Conservation (phyloP, 1,140 invertebrate genomes). For the Cephus cinctus region DNA sequence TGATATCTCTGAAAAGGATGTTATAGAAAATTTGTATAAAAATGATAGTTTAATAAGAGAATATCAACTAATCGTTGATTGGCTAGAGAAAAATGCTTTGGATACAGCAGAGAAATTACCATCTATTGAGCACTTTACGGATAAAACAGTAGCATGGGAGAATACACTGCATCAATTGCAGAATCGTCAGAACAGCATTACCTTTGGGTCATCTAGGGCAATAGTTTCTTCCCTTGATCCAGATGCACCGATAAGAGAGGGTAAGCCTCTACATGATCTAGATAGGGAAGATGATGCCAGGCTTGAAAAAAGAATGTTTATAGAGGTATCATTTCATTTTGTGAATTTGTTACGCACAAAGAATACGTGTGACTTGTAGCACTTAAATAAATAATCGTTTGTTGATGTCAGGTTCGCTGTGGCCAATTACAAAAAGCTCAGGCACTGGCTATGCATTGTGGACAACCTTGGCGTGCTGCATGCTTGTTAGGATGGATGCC, state of each 20-base stretch:
- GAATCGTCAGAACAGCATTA: conserved; percentile 56
- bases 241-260: conserved; percentile 85
- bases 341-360: too few relatives aligned
- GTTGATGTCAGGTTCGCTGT: conserved; percentile 67
- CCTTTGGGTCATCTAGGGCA: conserved; percentile 59
- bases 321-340: conserved; percentile 36
- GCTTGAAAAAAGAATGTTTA: conserved; percentile 61
- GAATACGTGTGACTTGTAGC: conserved; percentile 1
- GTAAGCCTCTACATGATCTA: conserved; percentile 79
- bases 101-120: conserved; percentile 67
- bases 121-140: conserved; percentile 70
- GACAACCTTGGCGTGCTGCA: conserved; percentile 87
- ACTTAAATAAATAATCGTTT: background rate
- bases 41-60: conserved; percentile 70
- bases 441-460: conserved; percentile 77
- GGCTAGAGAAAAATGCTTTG: conserved; percentile 82
- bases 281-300: conserved; percentile 86
- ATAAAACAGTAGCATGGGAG: conserved; percentile 83
- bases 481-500: conserved; percentile 87
- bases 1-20: conserved; percentile 62
- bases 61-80: conserved; percentile 86
- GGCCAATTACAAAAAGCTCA: conserved; percentile 84
- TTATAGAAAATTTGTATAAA: conserved; percentile 63
- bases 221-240: conserved; percentile 83
- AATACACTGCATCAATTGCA: conserved; percentile 84